A percentile compares a stretch with the other conserved stretches of the same genome.
Conservation (phyloP, 2,113 vertebrate genomes). For the Strix aluco region DNA sequence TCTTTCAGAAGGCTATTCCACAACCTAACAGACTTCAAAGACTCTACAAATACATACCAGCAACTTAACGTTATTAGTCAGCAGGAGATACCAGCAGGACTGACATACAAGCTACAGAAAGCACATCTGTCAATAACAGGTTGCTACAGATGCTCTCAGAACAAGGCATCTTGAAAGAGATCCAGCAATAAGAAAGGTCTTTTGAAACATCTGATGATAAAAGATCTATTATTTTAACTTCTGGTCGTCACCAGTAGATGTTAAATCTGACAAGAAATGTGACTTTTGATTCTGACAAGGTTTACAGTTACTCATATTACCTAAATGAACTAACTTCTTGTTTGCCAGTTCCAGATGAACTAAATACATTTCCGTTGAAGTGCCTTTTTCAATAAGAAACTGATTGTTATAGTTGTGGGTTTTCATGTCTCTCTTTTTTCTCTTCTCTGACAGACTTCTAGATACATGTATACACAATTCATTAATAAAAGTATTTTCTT, state of each 20-base stretch:
- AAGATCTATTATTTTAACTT: constrained; percentile 3
- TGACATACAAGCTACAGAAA: constrained; percentile 14
- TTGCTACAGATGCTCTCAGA: not conserved
- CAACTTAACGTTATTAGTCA: constrained; percentile 49
- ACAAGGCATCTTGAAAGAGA: constrained; percentile 19
- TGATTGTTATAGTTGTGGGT: not conserved
- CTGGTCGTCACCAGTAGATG: not conserved
- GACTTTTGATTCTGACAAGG: not conserved
- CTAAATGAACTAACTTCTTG: not conserved
- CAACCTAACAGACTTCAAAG: constrained; percentile 26
- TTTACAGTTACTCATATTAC: not conserved
- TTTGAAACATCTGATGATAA: not conserved
- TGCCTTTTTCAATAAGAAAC: not conserved
- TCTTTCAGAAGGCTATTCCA: not conserved
- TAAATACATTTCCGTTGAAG: not conserved
- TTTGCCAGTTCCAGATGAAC: not conserved
- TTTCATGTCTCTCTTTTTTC: not conserved
- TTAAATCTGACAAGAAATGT: not conserved
- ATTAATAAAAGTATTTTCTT: not conserved
- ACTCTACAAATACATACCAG: constrained; percentile 22
- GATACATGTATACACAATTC: not conserved
- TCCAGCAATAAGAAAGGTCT: not conserved
- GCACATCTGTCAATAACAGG: constrained; percentile 52
- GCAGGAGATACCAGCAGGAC: constrained; percentile 48
- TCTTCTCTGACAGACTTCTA: not conserved